Conservation (phyloP, 2,797 vertebrate genomes). For the Spizella passerina region DNA sequence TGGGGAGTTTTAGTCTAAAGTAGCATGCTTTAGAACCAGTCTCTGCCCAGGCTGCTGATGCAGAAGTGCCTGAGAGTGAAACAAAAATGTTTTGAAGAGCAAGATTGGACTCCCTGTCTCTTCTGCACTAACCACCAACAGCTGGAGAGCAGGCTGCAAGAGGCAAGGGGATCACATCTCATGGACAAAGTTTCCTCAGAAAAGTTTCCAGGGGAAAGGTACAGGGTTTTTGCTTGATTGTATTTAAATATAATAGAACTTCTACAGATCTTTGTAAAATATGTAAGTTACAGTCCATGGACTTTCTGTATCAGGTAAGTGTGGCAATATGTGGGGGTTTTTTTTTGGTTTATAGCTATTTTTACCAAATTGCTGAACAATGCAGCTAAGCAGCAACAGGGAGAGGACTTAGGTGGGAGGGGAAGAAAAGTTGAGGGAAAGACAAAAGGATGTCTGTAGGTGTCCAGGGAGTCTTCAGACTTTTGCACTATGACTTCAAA, state of each 20-base stretch:
- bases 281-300: neutral
- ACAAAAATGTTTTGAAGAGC: neutral
- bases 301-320: neutral
- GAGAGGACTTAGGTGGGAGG: neutral
- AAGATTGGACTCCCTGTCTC: neutral
- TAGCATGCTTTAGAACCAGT: neutral
- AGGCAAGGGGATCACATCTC: neutral
- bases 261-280: neutral
- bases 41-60: neutral
- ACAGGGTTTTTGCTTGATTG: neutral
- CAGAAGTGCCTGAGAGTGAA: neutral
- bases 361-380: neutral
- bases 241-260: neutral
- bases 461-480: neutral
- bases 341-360: neutral
- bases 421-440: accelerated
- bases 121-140: neutral
- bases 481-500: neutral
- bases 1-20: neutral
- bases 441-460: neutral
- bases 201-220: neutral
- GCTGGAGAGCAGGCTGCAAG: constrained; percentile 5
- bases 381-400: neutral
- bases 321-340: neutral
- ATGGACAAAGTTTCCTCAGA: neutral